Conservation (phyloP, 2,797 vertebrate species). For the Craterocephalus amniculus region DNA sequence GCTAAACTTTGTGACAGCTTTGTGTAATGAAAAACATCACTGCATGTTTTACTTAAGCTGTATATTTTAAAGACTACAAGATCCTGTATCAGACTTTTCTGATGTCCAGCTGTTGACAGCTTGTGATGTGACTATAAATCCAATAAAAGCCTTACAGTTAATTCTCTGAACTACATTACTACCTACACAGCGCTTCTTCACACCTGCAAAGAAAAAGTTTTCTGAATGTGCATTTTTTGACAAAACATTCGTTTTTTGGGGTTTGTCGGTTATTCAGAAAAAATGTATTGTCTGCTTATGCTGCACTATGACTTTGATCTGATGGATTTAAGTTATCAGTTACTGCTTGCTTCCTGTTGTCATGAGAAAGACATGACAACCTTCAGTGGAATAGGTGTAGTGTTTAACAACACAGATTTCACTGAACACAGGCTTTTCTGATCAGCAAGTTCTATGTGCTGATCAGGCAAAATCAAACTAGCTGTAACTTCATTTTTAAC, state of each 20-base stretch:
- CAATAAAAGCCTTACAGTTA: too few species aligned
- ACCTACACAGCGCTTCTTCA: too few species aligned
- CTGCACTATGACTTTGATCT: background rate
- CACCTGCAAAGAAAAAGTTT: too few species aligned
- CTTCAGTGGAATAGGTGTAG: background rate
- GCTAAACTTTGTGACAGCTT: too few species aligned
- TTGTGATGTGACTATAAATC: background rate
- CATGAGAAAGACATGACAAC: conserved; percentile 4
- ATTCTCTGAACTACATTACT: background rate
- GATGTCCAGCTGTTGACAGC: background rate
- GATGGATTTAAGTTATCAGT: conserved; percentile 7
- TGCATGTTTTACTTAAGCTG: background rate
- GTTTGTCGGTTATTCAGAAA: background rate
- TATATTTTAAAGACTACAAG: too few species aligned
- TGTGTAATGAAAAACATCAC: background rate
- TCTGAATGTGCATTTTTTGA: too few species aligned
- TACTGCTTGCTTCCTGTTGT: background rate
- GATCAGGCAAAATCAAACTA: background rate
- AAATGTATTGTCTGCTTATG: background rate
- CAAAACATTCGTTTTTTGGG: too few species aligned
- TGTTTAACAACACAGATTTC: background rate
- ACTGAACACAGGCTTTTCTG: background rate
- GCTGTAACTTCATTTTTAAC: accelerated
- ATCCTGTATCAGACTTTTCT: too few species aligned
- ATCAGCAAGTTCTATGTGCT: background rate